These are phyloP conservation scores for Megaleporinus macrocephalus DNA, from an alignment of 2,113 vertebrate genomes.

Conservation along the genomic window DNA sequence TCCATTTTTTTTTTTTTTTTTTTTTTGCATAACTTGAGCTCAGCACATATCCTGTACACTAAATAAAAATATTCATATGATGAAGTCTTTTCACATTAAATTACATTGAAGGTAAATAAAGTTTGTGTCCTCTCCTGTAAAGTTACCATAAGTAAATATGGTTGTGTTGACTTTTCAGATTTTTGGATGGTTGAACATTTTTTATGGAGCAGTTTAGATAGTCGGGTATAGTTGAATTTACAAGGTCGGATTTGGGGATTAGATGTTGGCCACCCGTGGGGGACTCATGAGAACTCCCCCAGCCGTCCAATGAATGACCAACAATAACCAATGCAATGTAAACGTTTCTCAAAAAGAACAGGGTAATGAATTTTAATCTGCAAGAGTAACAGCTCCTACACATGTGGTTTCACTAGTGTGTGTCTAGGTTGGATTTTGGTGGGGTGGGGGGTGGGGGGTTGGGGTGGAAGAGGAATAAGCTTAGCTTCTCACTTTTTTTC, in stretches of 20 bases:
- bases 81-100: too few relatives aligned
- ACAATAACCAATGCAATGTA: constrained; percentile 65
- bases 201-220: background rate
- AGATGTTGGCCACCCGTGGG: constrained; percentile 41
- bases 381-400: constrained; percentile 78
- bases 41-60: too few relatives aligned
- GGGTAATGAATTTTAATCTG: constrained; percentile 85
- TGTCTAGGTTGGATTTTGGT: constrained; percentile 59
- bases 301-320: constrained; percentile 55
- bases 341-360: constrained; percentile 73
- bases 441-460: constrained; percentile 9
- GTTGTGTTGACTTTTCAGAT: too few relatives aligned
- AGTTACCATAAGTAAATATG: too few relatives aligned
- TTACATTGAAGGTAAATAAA: too few relatives aligned
- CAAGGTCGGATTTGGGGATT: constrained; percentile 47
- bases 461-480: constrained; percentile 48
- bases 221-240: constrained; percentile 41
- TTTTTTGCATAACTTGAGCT: too few relatives aligned
- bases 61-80: too few relatives aligned
- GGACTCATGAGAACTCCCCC: constrained; percentile 52
- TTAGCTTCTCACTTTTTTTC: constrained; percentile 55
- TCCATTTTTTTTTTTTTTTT: too few relatives aligned
- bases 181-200: background rate
- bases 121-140: too few relatives aligned
- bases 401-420: constrained; percentile 77